These are phyloP conservation scores for Conomelus anceps DNA, from an alignment of 2,888 invertebrate genomes.

Conservation along the genomic window DNA sequence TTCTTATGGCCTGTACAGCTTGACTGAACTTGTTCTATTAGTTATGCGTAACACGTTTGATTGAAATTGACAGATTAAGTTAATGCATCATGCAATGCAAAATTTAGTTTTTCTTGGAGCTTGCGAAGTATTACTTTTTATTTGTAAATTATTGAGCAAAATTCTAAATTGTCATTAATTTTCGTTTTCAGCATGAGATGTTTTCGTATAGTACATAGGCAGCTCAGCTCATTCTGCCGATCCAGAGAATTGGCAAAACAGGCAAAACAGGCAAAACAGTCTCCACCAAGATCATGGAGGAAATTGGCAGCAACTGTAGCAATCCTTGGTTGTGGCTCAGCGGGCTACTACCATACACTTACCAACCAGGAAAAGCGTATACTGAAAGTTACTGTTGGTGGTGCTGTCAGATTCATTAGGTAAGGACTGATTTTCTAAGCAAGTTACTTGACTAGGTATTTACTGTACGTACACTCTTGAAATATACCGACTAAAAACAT, in stretches of 20 bases:
- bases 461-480: too few relatives aligned
- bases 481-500: too few relatives aligned
- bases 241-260: too few relatives aligned
- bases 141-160: not conserved
- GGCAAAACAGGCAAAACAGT: not conserved
- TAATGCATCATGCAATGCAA: too few relatives aligned
- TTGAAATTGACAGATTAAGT: too few relatives aligned
- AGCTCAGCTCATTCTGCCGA: not conserved
- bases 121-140: too few relatives aligned
- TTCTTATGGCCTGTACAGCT: too few relatives aligned
- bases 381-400: constrained; percentile 36
- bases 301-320: constrained; percentile 11
- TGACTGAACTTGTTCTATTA: too few relatives aligned
- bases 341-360: constrained; percentile 34
- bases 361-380: constrained; percentile 34
- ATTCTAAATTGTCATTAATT: not conserved
- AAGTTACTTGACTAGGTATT: not conserved
- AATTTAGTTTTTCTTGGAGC: too few relatives aligned
- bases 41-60: too few relatives aligned
- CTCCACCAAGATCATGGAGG: not conserved
- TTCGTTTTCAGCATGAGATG: not conserved
- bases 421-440: constrained; percentile 21
- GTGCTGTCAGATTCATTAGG: constrained; percentile 38
- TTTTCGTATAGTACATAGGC: not conserved
- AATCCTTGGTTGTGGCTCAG: constrained; percentile 14